Base-by-base conservation (phyloP, 2,797 vertebrate species). In the Galaxias olidus region DNA sequence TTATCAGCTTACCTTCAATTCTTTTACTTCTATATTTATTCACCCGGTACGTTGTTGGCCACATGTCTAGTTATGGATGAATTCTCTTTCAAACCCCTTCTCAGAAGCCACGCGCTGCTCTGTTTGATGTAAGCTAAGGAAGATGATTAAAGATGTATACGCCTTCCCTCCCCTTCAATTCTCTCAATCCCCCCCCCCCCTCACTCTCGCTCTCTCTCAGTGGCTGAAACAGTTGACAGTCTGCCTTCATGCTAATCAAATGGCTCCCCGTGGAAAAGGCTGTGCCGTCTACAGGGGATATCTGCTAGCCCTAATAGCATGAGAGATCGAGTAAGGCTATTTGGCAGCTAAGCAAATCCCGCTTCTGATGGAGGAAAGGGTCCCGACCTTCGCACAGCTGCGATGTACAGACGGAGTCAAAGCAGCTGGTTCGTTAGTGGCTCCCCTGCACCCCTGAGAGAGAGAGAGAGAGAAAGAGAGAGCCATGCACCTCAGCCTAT, bases 41-140 rank as follows among this genome's bases (percentile, higher is more conserved):
- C 50, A 62, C 65, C 61, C 18, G 63, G 59, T 59, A 65, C 59
- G 55, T 69, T 69, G 70, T 74, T 61, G 62, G 53, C 53, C 59
- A 60, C 47, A 65, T 73, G 63, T 72, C 58, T 77, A 81, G 66
- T 74, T 70, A 69, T 76, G 72, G 71, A 77, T 80, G 75, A 69
- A 76, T 78, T 85, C 80, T 74, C 75, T 84, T 87, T 86, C 66
- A 81, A 77, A 68, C 20, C 63, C 54, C 61, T 45, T 70, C 63
- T 61, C 69, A 54, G 17, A 62, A 17, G 7, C 30, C 54, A 51
- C 40, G 65, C 13, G 15, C 51, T 49, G 57, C 65, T 48, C 49
- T 61, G 70, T 83, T 85, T 84, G 81, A 84, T 77, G 69, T 68
- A 69, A 53, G 56, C 63, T 56, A 68, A 41, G 59, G 56, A 74